Percentiles rank a stretch among this genome's conserved stretches.
Conservation (phyloP, 2,113 vertebrate genomes). For the Percopsis transmontana region DNA sequence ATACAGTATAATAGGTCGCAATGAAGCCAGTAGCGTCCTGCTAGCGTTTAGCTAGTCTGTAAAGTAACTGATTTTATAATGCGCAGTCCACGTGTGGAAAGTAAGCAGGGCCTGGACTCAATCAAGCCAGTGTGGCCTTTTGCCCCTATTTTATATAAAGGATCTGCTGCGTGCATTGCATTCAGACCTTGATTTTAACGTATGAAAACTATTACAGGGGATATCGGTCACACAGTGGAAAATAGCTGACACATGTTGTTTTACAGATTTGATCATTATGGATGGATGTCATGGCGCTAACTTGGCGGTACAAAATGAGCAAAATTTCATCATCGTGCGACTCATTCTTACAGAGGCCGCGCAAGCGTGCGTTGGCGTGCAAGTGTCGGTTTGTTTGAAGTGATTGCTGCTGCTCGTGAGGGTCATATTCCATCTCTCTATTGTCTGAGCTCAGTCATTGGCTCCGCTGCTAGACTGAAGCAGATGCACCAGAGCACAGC, state of each 20-base stretch:
- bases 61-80: constrained; percentile 40
- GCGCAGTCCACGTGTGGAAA: constrained; percentile 55
- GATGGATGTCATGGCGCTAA: constrained; percentile 18
- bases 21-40: constrained; percentile 10
- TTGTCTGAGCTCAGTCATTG: constrained; percentile 31
- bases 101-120: constrained; percentile 56
- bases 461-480: constrained; percentile 13
- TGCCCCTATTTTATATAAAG: constrained; percentile 40
- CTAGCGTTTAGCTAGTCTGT: constrained; percentile 27
- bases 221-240: constrained; percentile 34
- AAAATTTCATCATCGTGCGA: constrained; percentile 2
- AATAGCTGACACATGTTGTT: constrained; percentile 44
- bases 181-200: constrained; percentile 44
- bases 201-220: constrained; percentile 47
- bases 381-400: constrained; percentile 1
- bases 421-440: constrained; percentile 3
- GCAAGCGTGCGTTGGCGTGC: constrained; percentile 11
- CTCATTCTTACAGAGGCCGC: constrained; percentile 11
- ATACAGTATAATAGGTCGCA: constrained; percentile 24
- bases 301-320: constrained; percentile 20
- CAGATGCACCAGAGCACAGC: constrained; percentile 18
- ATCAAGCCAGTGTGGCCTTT: constrained; percentile 58
- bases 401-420: constrained; percentile 4
- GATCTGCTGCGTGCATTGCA: constrained; percentile 35
- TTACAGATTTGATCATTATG: constrained; percentile 27